Base-by-base conservation (phyloP, 2,888 invertebrate genomes). In the Pandemis corylana region DNA sequence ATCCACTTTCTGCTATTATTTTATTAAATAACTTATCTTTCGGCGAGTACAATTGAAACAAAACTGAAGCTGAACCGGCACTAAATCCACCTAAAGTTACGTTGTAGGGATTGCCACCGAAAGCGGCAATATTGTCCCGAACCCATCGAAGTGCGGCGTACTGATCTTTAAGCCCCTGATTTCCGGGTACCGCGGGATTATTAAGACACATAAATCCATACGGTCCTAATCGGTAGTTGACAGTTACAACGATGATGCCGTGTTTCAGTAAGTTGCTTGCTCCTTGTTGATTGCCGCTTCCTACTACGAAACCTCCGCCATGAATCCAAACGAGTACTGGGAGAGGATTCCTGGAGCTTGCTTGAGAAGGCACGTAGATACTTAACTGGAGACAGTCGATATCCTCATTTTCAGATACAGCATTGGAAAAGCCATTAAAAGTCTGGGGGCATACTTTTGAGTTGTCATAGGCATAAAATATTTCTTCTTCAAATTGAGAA, bases 331-430 rank as follows among this genome's bases (percentile, higher is more conserved):
- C 89, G 61, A 94, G 75, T 1, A 94, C 94, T 15, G 94, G 93
- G 49, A 93, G 76, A 5, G 91, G 93, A 74, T 86, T 91, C 13
- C 77, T 81, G 5, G 86, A 82, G 70, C 89, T 89, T 2, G 94
- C 93, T 71, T 79, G 77, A 51, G 83, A 85, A 6, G 94, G 94
- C 5, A 92, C 90, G 76, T 88, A 93, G 0, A 97, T 95, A 83
- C 97, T 97, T 7, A 97, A 83, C 75, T 95, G 95, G 0, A 97
- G 93, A 77, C 97, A 97, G 83, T 96, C 95, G 75, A 95, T 89
- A 63, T 84, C 80, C 71, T 92, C 80, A n/a, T 76, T 46, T 76
- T 65, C 42, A 49, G 59, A 28, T 15, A 12, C 4, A 28, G 28
- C 10, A 5, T 28, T 61, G 12, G 61, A 36, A 61, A 61, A 61